These are phyloP conservation scores for Darevskia mixta DNA, from an alignment of 2,797 vertebrate species.

Conservation along the genomic window DNA sequence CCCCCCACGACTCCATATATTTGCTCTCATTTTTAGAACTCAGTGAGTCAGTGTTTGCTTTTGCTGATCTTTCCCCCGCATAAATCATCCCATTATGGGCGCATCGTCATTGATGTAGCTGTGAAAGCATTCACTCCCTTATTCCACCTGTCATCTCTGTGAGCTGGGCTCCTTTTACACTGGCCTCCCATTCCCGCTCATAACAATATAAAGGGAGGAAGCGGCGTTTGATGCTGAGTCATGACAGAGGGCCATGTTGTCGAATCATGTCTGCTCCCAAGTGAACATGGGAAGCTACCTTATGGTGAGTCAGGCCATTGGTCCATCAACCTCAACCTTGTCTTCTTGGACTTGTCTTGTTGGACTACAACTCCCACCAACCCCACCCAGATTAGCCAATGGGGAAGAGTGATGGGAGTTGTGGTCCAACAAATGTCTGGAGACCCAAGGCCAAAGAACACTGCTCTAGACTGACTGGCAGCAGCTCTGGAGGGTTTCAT, in stretches of 20 bases:
- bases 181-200: not conserved
- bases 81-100: conserved; percentile 53
- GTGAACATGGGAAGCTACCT: not conserved
- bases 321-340: not conserved
- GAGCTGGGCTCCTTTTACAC: not conserved
- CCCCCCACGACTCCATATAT: conserved; percentile 30
- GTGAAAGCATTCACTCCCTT: not conserved
- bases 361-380: too few species aligned
- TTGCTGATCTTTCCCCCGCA: conserved; percentile 74
- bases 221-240: not conserved
- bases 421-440: too few species aligned
- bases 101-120: not conserved
- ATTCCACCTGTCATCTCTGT: not conserved
- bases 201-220: not conserved
- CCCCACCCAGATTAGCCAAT: too few species aligned
- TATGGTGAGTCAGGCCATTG: not conserved
- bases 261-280: not conserved
- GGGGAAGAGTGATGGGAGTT: too few species aligned
- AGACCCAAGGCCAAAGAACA: too few species aligned
- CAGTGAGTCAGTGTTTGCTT: conserved; percentile 63
- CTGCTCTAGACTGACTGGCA: too few species aligned
- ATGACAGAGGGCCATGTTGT: not conserved
- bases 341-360: too few species aligned
- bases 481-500: too few species aligned
- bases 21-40: conserved; percentile 63